Percentiles rank a stretch among this genome's conserved stretches.
These are phyloP conservation scores for Cyanoderma ruficeps DNA, from an alignment of 2,113 vertebrate genomes.

Conservation along the genomic window DNA sequence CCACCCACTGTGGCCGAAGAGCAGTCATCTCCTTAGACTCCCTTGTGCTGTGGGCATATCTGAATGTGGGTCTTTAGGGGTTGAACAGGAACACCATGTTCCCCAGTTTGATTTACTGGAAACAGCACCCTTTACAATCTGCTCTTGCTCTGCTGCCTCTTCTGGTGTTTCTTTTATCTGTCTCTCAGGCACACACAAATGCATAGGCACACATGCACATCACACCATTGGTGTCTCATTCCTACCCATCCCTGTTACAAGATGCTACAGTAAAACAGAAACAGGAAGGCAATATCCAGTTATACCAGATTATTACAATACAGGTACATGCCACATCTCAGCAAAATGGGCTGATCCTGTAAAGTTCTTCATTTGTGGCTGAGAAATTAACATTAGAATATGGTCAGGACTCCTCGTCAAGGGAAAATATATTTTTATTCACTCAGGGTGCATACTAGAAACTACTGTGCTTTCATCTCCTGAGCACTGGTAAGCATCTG, in stretches of 20 bases:
- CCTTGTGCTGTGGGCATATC: not conserved
- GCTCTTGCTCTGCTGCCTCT: not conserved
- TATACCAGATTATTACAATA: not conserved
- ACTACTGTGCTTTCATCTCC: not conserved
- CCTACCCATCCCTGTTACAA: not conserved
- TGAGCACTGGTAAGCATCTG: not conserved
- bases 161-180: not conserved
- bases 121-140: not conserved
- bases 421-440: not conserved
- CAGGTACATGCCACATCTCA: rapidly evolving
- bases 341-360: not conserved
- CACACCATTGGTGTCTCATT: rapidly evolving
- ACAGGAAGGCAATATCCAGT: not conserved
- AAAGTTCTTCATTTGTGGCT: not conserved
- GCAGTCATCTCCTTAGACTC: not conserved
- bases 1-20: not conserved
- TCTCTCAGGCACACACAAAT: not conserved
- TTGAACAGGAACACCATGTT: not conserved
- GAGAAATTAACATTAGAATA: not conserved
- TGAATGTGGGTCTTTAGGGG: not conserved
- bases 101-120: not conserved
- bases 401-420: not conserved
- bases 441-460: not conserved
- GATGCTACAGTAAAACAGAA: not conserved
- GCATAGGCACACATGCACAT: not conserved